These are phyloP conservation scores for Syrmaticus mikado DNA, from an alignment of 2,113 vertebrate species.

Conservation along the genomic window DNA sequence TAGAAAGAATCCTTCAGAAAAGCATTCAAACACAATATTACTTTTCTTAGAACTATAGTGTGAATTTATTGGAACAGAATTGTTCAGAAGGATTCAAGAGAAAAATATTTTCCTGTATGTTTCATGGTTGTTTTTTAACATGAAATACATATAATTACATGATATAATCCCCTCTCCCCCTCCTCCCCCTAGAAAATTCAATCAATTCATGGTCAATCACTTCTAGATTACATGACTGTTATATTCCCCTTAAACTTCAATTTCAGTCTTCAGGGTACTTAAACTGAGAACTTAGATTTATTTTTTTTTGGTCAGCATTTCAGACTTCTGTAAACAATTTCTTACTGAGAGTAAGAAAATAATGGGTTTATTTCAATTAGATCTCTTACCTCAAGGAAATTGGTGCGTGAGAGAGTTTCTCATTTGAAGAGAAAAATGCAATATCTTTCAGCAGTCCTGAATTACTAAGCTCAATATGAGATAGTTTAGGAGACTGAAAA, in stretches of 20 bases:
- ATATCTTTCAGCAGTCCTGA: background rate
- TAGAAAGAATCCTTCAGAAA: background rate
- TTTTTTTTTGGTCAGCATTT: background rate
- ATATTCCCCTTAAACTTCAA: background rate
- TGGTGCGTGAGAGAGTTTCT: background rate
- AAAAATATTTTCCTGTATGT: background rate
- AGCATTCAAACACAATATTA: background rate
- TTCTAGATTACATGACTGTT: too few species aligned
- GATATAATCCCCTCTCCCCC: background rate
- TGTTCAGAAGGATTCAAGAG: background rate
- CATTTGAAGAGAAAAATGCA: background rate
- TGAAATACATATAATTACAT: background rate
- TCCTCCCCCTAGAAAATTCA: background rate
- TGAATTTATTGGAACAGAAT: background rate
- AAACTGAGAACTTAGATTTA: background rate
- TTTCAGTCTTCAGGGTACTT: background rate
- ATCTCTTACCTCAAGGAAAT: background rate
- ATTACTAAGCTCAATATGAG: background rate
- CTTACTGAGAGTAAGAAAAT: background rate
- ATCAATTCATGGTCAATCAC: background rate
- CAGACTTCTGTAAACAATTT: background rate
- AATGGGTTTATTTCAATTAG: background rate
- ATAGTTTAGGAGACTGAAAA: background rate
- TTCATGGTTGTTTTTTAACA: background rate
- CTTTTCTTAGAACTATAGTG: background rate